Percentiles rank a stretch among this genome's conserved stretches.
Evolutionary conservation across 2,113 vertebrate species (phyloP).

Genomic region (Seriola aureovittata): DNA sequence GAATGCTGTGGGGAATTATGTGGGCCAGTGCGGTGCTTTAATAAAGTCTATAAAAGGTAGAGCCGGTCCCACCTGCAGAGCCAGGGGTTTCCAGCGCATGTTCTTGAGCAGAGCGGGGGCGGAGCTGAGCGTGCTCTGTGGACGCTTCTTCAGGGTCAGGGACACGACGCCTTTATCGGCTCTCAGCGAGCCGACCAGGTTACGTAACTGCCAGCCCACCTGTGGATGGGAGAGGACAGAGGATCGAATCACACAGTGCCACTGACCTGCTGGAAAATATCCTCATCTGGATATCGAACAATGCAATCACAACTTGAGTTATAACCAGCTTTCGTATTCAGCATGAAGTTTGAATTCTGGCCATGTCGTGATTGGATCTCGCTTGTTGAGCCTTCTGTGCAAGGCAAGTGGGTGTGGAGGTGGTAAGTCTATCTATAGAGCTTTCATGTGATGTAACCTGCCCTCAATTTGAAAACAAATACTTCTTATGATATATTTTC

Average conservation of each 20-base stretch:
- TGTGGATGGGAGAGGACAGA: slow-evolving; percentile 81
- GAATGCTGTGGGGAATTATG: slow-evolving; percentile 52
- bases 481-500: slow-evolving; percentile 44
- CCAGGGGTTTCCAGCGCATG: slow-evolving; percentile 99
- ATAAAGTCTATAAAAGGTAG: slow-evolving; percentile 72
- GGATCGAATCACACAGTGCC: slow-evolving; percentile 37
- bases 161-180: slow-evolving; percentile 99
- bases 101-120: slow-evolving; percentile 99
- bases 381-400: slow-evolving; percentile 64
- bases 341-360: slow-evolving; percentile 49
- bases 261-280: not conserved
- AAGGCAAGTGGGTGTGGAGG: slow-evolving; percentile 70
- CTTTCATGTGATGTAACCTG: slow-evolving; percentile 74
- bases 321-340: slow-evolving; percentile 13
- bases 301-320: slow-evolving; percentile 21
- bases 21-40: slow-evolving; percentile 63
- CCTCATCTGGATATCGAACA: slow-evolving; percentile 12
- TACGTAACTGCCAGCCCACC: slow-evolving; percentile 99
- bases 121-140: slow-evolving; percentile 99
- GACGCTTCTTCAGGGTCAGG: slow-evolving; percentile 99
- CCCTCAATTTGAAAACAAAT: slow-evolving; percentile 74
- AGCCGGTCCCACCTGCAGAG: slow-evolving; percentile 91
- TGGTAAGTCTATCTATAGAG: slow-evolving; percentile 76
- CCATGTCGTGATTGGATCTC: slow-evolving; percentile 70
- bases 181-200: slow-evolving; percentile 98